Evolutionary conservation across 2,888 invertebrate genomes (phyloP).

Genomic region (Caenorhabditis doughertyi): DNA sequence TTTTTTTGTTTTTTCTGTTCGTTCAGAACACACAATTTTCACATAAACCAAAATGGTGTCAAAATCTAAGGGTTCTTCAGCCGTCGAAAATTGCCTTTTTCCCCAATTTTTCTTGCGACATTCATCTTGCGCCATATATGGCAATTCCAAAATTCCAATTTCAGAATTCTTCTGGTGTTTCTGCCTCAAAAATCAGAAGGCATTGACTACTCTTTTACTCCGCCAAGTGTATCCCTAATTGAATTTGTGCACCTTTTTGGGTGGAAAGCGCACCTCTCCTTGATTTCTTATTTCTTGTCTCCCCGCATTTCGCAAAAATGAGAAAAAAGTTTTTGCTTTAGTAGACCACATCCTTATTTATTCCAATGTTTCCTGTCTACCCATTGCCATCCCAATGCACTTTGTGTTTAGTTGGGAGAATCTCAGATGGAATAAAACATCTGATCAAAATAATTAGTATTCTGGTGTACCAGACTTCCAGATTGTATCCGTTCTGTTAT

Average conservation of each 20-base stretch:
- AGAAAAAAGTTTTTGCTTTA: not conserved
- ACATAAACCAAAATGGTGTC: slow-evolving; percentile 44
- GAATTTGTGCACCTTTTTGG: slow-evolving; percentile 55
- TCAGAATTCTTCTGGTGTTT: not conserved
- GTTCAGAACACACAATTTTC: slow-evolving; percentile 20
- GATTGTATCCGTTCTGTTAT: not conserved
- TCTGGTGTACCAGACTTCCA: no score
- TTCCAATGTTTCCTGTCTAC: slow-evolving; percentile 32
- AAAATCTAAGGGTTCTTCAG: slow-evolving; percentile 37
- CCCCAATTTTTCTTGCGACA: slow-evolving; percentile 1
- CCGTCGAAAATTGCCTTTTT: slow-evolving; percentile 7
- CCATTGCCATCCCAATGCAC: slow-evolving; percentile 34
- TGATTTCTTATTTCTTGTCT: slow-evolving; percentile 34
- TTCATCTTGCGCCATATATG: not conserved
- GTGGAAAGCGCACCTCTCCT: slow-evolving; percentile 27
- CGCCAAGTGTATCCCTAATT: slow-evolving; percentile 54
- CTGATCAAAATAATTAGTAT: no score
- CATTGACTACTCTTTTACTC: slow-evolving; percentile 2
- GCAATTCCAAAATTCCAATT: slow-evolving; percentile 7
- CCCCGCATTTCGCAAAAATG: no score
- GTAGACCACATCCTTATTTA: slow-evolving; percentile 33
- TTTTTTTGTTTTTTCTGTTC: not conserved
- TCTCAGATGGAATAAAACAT: not conserved
- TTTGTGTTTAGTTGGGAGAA: slow-evolving; percentile 8
- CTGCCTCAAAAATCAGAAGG: slow-evolving; percentile 36